A percentile compares a stretch with the other conserved stretches of the same genome.
phyloP scores from a whole-genome alignment of 2,797 vertebrate genomes.

The Erpetoichthys calabaricus region DNA sequence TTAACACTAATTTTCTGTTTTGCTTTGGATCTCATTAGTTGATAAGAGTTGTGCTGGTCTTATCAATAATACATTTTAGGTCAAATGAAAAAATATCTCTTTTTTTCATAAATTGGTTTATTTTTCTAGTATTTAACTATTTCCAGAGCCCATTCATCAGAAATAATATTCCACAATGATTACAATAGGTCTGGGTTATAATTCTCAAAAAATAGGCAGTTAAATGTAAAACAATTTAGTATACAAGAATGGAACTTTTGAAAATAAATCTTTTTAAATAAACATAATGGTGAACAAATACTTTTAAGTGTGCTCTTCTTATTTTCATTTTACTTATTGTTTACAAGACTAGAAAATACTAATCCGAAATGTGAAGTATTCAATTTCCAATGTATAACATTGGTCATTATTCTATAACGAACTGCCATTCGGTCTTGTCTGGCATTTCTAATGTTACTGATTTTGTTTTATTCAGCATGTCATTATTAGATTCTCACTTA shows the following conservation, averaged over 20 bases:
- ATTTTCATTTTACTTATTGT: too few relatives aligned
- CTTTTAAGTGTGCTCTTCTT: too few relatives aligned
- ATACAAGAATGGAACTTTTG: constrained; percentile 27
- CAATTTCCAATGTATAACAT: too few relatives aligned
- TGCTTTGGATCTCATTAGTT: too few relatives aligned
- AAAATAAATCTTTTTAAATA: constrained; percentile 20
- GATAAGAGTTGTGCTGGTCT: constrained; percentile 9
- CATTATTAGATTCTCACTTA: too few relatives aligned
- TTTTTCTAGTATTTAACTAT: constrained; percentile 64
- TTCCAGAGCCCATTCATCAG: constrained; percentile 24
- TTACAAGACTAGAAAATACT: too few relatives aligned
- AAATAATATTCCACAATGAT: constrained; percentile 10
- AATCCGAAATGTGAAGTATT: too few relatives aligned
- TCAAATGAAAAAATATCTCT: constrained; percentile 31
- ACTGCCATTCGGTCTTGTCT: too few relatives aligned
- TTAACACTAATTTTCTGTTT: too few relatives aligned
- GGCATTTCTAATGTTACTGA: too few relatives aligned
- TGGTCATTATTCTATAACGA: too few relatives aligned
- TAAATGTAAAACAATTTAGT: constrained; percentile 41
- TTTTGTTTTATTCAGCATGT: too few relatives aligned
- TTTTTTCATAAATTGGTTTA: constrained; percentile 44
- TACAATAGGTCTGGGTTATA: constrained; percentile 7
- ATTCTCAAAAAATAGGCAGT: constrained; percentile 18
- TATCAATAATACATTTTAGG: constrained; percentile 25
- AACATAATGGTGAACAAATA: constrained; percentile 4